A percentile compares a stretch with the other conserved stretches of the same genome.
Conservation (phyloP, 1,140 invertebrate species). For the Hyles euphorbiae region DNA sequence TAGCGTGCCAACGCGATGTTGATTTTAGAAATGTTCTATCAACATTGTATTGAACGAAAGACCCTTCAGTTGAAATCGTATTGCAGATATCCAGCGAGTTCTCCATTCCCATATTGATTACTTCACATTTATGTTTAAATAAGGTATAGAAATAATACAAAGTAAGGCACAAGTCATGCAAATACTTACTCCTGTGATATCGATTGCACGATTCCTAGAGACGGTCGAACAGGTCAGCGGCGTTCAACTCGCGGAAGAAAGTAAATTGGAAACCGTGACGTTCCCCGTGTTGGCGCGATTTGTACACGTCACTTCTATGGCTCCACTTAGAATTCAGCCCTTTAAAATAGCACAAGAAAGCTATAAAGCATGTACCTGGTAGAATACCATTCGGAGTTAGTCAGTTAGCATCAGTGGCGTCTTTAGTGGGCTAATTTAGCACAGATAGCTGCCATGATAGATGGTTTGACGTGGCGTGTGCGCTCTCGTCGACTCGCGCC, state of each 20-base stretch:
- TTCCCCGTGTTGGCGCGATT: conserved; percentile 43
- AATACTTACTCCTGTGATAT: conserved; percentile 35
- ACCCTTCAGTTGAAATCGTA: too few relatives aligned
- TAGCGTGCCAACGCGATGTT: too few relatives aligned
- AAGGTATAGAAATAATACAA: conserved; percentile 4
- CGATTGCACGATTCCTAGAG: conserved; percentile 33
- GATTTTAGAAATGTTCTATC: too few relatives aligned
- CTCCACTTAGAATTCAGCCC: neutral
- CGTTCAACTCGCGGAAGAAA: conserved; percentile 40
- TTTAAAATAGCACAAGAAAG: too few relatives aligned
- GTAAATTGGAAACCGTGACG: conserved; percentile 61
- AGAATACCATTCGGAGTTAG: conserved; percentile 18
- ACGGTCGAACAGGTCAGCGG: conserved; percentile 31
- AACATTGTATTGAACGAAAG: too few relatives aligned
- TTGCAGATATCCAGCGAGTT: too few relatives aligned
- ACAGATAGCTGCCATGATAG: conserved; percentile 61
- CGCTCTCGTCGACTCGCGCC: conserved; percentile 30
- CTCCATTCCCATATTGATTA: too few relatives aligned
- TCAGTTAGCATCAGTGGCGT: conserved; percentile 39
- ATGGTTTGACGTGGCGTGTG: conserved; percentile 57
- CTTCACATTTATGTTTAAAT: conserved; percentile 2
- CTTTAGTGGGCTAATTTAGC: conserved; percentile 63
- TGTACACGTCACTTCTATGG: conserved; percentile 54
- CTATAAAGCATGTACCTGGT: neutral
- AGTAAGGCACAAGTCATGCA: conserved; percentile 16